These are phyloP conservation scores for Erpobdella octoculata DNA, from an alignment of 2,888 invertebrate genomes.

Conservation along the genomic window DNA sequence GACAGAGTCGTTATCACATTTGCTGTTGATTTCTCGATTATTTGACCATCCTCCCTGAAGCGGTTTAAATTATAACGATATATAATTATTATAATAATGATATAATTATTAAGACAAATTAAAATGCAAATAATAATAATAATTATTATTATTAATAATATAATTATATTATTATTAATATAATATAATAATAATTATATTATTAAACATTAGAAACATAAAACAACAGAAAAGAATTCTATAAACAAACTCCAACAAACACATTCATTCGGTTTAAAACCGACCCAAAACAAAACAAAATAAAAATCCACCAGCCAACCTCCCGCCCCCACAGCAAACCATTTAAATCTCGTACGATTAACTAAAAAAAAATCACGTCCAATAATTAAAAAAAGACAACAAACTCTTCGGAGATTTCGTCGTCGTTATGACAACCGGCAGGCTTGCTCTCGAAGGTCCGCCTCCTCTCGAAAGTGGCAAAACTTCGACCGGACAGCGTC, in stretches of 20 bases:
- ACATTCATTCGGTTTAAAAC: neutral
- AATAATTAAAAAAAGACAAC: neutral
- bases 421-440: neutral
- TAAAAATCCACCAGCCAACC: neutral
- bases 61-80: neutral
- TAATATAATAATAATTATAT: neutral
- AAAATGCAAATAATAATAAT: neutral
- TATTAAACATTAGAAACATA: neutral
- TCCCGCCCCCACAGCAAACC: neutral
- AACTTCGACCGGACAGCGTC: neutral
- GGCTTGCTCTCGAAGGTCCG: conserved; percentile 7
- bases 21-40: neutral
- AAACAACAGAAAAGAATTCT: neutral
- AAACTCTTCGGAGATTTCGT: neutral
- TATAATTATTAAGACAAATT: neutral
- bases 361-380: neutral
- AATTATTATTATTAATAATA: neutral
- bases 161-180: neutral
- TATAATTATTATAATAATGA: neutral
- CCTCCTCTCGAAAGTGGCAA: neutral
- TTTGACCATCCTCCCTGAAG: conserved; percentile 4
- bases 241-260: neutral
- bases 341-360: neutral
- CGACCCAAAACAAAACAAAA: neutral
- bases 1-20: conserved; percentile 3